A percentile compares a stretch with the other conserved stretches of the same genome.
Evolutionary conservation across 2,888 invertebrate genomes (phyloP).

Genomic region (Noctuana brunneofusca): DNA sequence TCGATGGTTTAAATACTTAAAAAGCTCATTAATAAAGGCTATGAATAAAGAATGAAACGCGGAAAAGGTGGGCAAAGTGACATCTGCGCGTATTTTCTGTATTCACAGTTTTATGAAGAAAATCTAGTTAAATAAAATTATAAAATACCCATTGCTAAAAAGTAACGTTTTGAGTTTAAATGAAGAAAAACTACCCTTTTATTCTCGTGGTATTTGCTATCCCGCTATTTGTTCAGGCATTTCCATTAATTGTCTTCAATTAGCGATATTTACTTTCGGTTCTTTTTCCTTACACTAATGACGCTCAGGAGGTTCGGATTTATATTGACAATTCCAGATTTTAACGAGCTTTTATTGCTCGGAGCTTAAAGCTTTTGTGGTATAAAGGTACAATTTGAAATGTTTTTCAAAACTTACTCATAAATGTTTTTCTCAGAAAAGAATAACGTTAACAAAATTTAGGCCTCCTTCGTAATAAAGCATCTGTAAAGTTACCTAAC

Average conservation of each 20-base stretch:
- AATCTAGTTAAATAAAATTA: background rate
- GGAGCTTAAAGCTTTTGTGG: background rate
- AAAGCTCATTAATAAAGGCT: constrained; percentile 27
- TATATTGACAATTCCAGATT: constrained; percentile 26
- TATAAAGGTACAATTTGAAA: background rate
- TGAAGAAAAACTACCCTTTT: constrained; percentile 24
- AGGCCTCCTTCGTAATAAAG: no score
- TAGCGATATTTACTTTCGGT: constrained; percentile 31
- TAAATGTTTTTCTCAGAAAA: background rate
- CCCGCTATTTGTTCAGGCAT: constrained; percentile 13
- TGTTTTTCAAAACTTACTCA: background rate
- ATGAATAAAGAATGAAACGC: constrained; percentile 17
- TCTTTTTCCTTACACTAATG: constrained; percentile 32
- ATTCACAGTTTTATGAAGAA: background rate
- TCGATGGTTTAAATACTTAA: constrained; percentile 21
- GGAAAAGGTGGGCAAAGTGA: constrained; percentile 6
- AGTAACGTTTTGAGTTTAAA: background rate
- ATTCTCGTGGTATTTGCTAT: constrained; percentile 18
- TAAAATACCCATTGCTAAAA: no score
- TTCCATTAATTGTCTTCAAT: constrained; percentile 31
- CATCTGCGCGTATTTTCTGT: constrained; percentile 5
- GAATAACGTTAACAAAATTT: no score
- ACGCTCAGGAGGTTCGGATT: constrained; percentile 23
- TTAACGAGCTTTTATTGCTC: constrained; percentile 21
- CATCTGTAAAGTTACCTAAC: no score